Percentiles rank a stretch among this genome's conserved stretches.
phyloP scores from a whole-genome alignment of 2,113 vertebrate species.

The Xyliphius kryptos region DNA sequence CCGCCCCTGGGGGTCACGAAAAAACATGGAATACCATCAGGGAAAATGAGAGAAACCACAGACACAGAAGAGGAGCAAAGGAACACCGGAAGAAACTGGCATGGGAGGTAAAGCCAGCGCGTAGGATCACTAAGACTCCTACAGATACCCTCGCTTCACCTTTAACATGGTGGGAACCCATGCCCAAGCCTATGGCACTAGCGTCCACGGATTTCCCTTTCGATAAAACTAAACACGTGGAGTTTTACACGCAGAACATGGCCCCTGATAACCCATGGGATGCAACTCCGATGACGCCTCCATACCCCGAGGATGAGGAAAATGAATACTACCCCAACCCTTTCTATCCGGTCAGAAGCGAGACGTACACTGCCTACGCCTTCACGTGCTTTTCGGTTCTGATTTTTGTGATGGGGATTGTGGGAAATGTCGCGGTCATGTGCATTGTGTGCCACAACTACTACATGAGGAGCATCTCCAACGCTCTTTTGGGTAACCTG shows the following conservation, averaged over 20 bases:
- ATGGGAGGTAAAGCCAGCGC: not conserved
- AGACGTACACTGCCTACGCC: conserved; percentile 89
- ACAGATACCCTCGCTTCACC: conserved; percentile 22
- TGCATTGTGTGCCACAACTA: conserved; percentile 98
- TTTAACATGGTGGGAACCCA: conserved; percentile 55
- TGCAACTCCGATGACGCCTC: conserved; percentile 67
- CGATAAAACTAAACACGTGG: conserved; percentile 56
- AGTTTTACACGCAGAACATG: conserved; percentile 59
- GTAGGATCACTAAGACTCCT: not conserved
- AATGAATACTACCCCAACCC: conserved; percentile 78
- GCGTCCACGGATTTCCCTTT: conserved; percentile 72
- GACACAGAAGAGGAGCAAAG: conserved; percentile 60
- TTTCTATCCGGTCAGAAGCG: conserved; percentile 88
- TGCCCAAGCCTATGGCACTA: conserved; percentile 69
- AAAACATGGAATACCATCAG: conserved; percentile 11
- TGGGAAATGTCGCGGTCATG: conserved; percentile 92
- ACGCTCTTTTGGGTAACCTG: conserved; percentile 90
- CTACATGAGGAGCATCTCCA: conserved; percentile 98
- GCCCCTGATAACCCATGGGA: conserved; percentile 60
- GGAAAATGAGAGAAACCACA: conserved; percentile 45
- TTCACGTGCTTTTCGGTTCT: conserved; percentile 84
- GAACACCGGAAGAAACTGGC: conserved; percentile 58
- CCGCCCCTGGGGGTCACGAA: not conserved
- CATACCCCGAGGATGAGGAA: conserved; percentile 60
- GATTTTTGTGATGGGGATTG: conserved; percentile 86